A percentile compares a stretch with the other conserved stretches of the same genome.
phyloP scores from a whole-genome alignment of 2,888 invertebrate genomes.

The Tolmerus cingulatus region DNA sequence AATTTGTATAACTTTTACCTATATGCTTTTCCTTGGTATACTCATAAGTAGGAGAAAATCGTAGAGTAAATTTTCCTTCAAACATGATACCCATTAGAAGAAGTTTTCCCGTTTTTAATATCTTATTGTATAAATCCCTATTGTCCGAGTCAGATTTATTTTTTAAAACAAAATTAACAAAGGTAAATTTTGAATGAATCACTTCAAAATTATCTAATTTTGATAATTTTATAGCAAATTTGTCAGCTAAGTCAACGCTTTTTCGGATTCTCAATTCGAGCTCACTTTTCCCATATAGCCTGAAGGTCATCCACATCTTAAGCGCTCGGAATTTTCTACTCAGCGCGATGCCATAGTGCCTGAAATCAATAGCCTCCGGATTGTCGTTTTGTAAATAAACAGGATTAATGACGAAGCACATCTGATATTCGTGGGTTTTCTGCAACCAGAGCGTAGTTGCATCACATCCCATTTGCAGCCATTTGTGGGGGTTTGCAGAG shows the following conservation, averaged over 20 bases:
- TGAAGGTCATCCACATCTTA: conserved; percentile 75
- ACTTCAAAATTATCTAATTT: background rate
- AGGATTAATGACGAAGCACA: conserved; percentile 79
- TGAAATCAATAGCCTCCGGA: conserved; percentile 69
- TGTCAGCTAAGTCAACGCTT: background rate
- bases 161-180: conserved; percentile 23
- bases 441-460: conserved; percentile 80
- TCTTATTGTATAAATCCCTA: background rate
- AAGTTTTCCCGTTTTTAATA: background rate
- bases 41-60: background rate
- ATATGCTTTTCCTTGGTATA: background rate
- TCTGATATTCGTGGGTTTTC: conserved; percentile 74
- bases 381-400: conserved; percentile 80
- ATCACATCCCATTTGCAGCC: conserved; percentile 80
- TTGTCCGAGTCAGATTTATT: background rate
- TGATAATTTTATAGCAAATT: background rate
- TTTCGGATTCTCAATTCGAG: background rate
- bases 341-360: conserved; percentile 84
- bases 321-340: conserved; percentile 79
- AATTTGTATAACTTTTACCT: background rate
- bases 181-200: background rate
- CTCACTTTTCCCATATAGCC: background rate
- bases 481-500: conserved; percentile 83
- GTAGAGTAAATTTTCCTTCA: background rate
- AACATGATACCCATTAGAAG: background rate